These are phyloP conservation scores for Onchidella celtica DNA, from an alignment of 2,888 invertebrate species.

Conservation along the genomic window DNA sequence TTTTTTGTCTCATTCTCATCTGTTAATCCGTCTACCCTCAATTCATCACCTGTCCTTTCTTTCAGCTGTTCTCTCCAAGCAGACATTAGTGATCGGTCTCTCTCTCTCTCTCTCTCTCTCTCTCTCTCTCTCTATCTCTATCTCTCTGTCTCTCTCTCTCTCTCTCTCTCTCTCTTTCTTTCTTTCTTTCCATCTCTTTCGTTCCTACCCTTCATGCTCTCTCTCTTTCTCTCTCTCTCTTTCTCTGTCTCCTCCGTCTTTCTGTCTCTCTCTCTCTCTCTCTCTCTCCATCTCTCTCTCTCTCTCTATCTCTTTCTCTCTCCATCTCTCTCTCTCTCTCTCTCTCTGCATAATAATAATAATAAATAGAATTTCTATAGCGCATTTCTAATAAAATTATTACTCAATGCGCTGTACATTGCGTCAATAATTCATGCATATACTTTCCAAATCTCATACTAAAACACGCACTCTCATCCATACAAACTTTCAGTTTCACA, in stretches of 20 bases:
- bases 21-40: not conserved
- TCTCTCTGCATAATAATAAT: too few relatives aligned
- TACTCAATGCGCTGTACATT: too few relatives aligned
- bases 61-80: not conserved
- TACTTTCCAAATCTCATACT: too few relatives aligned
- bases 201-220: not conserved
- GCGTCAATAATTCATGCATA: too few relatives aligned
- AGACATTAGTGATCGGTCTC: too few relatives aligned
- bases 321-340: conserved; percentile 29
- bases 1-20: too few relatives aligned
- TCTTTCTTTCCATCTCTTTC: not conserved
- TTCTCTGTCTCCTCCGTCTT: not conserved
- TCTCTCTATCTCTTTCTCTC: conserved; percentile 30
- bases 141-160: not conserved
- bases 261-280: conserved; percentile 47
- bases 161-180: not conserved
- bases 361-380: too few relatives aligned
- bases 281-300: conserved; percentile 42
- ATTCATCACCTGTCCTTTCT: not conserved
- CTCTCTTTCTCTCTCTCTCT: not conserved
- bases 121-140: too few relatives aligned
- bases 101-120: too few relatives aligned
- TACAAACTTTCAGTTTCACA: too few relatives aligned
- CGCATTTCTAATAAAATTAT: too few relatives aligned
- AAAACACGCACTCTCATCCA: too few relatives aligned